Evolutionary conservation across 1,140 invertebrate species (phyloP).

Genomic region (Pachypeltis micranthus): DNA sequence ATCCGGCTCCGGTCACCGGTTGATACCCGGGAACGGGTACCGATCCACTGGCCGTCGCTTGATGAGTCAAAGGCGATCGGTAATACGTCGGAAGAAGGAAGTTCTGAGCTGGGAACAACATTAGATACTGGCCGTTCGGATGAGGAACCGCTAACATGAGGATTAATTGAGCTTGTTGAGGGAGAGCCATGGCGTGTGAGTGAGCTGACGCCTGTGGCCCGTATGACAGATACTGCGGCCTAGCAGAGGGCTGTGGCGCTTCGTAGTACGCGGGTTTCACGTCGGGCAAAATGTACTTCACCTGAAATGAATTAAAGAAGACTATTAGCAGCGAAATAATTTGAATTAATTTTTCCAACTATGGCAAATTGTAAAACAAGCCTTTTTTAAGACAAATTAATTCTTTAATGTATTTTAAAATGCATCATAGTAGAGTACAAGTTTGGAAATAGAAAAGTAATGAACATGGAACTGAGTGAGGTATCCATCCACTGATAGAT

Average conservation of each 20-base stretch:
- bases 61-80: neutral
- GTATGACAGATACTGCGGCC: slow-evolving; percentile 11
- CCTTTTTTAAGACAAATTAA: no score
- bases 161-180: neutral
- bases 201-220: neutral
- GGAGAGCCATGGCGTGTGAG: neutral
- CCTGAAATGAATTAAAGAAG: neutral
- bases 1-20: neutral
- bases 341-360: no score
- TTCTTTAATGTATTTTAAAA: no score
- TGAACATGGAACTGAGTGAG: no score
- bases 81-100: neutral
- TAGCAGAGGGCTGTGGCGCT: neutral
- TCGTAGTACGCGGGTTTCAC: neutral
- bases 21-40: neutral
- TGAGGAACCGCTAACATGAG: slow-evolving; percentile 12
- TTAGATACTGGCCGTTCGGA: slow-evolving; percentile 1
- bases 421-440: no score
- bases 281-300: neutral
- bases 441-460: no score
- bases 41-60: neutral
- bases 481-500: no score
- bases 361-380: no score
- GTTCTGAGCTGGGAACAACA: slow-evolving; percentile 5
- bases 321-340: no score